phyloP scores from a whole-genome alignment of 1,140 invertebrate genomes.

The Drosophila rufa region DNA sequence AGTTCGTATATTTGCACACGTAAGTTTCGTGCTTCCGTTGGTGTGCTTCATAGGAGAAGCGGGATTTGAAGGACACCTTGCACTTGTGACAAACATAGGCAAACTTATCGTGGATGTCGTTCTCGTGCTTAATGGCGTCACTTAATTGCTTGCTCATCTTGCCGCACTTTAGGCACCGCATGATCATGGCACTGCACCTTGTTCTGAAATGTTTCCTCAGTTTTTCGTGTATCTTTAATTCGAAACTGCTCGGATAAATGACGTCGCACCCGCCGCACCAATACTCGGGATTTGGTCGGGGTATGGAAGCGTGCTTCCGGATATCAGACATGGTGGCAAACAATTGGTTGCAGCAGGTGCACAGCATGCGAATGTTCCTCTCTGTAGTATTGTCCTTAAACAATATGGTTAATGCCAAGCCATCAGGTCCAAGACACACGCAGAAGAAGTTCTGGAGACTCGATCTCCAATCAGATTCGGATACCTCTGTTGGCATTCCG shows the following conservation, averaged over 20 bases:
- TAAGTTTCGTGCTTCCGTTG: no score
- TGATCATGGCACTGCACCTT: slow-evolving; percentile 4
- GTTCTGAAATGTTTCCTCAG: not conserved
- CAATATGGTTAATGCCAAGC: slow-evolving; percentile 13
- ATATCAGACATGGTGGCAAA: slow-evolving; percentile 22
- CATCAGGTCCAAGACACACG: slow-evolving; percentile 16
- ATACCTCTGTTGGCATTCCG: not conserved
- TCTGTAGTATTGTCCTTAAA: slow-evolving; percentile 14
- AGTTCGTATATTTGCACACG: no score
- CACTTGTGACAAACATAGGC: no score
- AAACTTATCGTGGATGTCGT: not conserved
- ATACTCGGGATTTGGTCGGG: slow-evolving; percentile 4
- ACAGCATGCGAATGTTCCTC: slow-evolving; percentile 6
- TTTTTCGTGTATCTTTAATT: not conserved
- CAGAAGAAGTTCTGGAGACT: slow-evolving; percentile 17
- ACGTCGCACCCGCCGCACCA: slow-evolving; percentile 14
- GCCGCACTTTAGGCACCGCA: slow-evolving; percentile 12
- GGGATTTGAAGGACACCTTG: not conserved
- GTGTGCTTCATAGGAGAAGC: no score
- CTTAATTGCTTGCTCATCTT: not conserved
- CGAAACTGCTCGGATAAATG: slow-evolving; percentile 1
- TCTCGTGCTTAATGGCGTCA: slow-evolving; percentile 14
- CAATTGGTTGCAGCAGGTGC: slow-evolving; percentile 22
- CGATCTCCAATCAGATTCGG: not conserved
- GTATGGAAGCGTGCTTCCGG: not conserved